Conservation (phyloP, 2,797 vertebrate species). For the Anomalospiza imberbis region DNA sequence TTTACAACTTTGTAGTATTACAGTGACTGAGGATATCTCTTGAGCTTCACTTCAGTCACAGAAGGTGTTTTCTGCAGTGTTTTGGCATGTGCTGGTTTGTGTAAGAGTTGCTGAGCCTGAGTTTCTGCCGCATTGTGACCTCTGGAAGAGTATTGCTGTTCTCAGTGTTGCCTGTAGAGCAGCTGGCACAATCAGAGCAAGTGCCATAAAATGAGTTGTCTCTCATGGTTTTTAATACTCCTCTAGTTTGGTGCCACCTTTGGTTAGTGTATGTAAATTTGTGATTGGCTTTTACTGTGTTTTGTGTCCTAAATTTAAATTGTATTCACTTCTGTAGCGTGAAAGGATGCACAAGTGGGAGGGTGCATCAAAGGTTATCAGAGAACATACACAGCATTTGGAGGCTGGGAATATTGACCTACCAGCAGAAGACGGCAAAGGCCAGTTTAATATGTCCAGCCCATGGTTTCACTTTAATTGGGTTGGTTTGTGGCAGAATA, state of each 20-base stretch:
- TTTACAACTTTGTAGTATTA: neutral
- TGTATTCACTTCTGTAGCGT: fast-evolving
- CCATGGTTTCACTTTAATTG: neutral
- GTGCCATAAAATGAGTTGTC: neutral
- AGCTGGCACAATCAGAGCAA: neutral
- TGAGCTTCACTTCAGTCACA: neutral
- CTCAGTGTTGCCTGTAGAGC: neutral
- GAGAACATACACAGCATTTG: neutral
- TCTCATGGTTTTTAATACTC: neutral
- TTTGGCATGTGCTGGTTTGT: neutral
- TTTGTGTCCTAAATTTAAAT: neutral
- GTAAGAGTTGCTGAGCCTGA: neutral
- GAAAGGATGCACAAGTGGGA: neutral
- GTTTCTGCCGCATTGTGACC: neutral
- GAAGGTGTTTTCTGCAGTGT: neutral
- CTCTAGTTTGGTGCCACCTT: neutral
- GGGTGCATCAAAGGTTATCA: neutral
- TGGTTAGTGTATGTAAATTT: neutral
- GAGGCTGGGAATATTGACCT: neutral
- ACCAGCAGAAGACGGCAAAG: neutral
- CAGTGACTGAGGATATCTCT: neutral
- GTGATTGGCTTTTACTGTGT: neutral
- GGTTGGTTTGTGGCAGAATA: neutral
- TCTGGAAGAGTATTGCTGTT: neutral
- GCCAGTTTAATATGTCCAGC: neutral